Conservation (phyloP, 2,888 invertebrate species). For the Stomorhina lunata region DNA sequence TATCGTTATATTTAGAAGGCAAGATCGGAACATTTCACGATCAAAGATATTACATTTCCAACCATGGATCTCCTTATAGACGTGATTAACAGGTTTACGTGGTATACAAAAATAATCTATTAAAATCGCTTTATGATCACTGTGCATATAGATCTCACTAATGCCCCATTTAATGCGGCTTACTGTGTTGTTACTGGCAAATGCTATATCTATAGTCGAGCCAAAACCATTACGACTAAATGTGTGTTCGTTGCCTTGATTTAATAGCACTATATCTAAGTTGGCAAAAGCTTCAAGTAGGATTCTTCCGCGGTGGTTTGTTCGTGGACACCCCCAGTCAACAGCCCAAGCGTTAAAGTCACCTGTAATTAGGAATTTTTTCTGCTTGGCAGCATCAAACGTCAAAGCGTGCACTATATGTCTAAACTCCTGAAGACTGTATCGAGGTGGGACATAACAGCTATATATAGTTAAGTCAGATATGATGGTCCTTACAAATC, state of each 20-base stretch:
- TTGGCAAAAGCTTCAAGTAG: conserved; percentile 11
- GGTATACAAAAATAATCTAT: neutral
- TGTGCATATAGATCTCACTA: conserved; percentile 27
- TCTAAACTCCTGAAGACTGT: neutral
- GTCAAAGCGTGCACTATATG: neutral
- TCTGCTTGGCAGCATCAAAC: neutral
- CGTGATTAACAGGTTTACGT: too few species aligned
- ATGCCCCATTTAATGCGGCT: neutral
- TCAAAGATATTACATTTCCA: neutral
- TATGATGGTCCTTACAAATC: neutral
- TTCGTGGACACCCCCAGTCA: conserved; percentile 22
- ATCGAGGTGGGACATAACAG: neutral
- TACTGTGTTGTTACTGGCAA: neutral
- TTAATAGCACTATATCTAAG: neutral
- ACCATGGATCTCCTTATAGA: too few species aligned
- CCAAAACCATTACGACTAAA: neutral
- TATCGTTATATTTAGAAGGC: neutral
- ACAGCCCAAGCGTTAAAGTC: conserved; percentile 49
- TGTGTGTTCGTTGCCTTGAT: conserved; percentile 10
- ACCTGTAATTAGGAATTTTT: conserved; percentile 5
- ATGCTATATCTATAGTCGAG: conserved; percentile 39
- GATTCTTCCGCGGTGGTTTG: conserved; percentile 7
- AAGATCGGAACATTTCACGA: neutral
- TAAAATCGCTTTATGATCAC: conserved; percentile 27
- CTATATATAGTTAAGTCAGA: neutral